Evolutionary conservation across 2,888 invertebrate genomes (phyloP).

Genomic region (Ennomos quercinarius): DNA sequence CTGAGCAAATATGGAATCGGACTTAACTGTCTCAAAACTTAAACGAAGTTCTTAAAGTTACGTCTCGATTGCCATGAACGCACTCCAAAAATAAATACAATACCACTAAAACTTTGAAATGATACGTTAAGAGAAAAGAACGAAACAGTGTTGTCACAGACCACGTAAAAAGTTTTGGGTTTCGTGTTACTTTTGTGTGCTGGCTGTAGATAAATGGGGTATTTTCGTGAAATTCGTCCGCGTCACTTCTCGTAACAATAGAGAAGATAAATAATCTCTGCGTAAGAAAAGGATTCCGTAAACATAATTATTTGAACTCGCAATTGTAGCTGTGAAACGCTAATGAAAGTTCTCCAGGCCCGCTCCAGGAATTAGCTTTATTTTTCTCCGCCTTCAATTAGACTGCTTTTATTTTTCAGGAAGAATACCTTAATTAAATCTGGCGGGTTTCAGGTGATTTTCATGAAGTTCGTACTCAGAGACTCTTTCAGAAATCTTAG

Average conservation of each 20-base stretch:
- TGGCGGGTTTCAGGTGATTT: slow-evolving; percentile 61
- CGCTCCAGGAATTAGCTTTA: slow-evolving; percentile 72
- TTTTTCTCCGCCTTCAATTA: slow-evolving; percentile 73
- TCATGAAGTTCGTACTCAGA: slow-evolving; percentile 31
- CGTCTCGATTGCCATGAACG: slow-evolving; percentile 47
- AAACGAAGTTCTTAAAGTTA: slow-evolving; percentile 56
- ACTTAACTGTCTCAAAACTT: slow-evolving; percentile 57
- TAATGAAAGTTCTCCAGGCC: slow-evolving; percentile 76
- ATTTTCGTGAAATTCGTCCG: slow-evolving; percentile 83
- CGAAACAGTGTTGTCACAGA: slow-evolving; percentile 81
- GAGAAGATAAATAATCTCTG: slow-evolving; percentile 82
- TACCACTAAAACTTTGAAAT: slow-evolving; percentile 68
- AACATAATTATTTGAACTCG: slow-evolving; percentile 84
- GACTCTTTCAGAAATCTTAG: slow-evolving; percentile 34
- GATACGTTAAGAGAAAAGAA: slow-evolving; percentile 79
- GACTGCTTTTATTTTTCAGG: slow-evolving; percentile 68
- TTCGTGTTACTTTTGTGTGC: slow-evolving; percentile 81
- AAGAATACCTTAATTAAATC: slow-evolving; percentile 72
- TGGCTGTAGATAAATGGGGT: slow-evolving; percentile 80
- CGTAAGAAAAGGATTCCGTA: slow-evolving; percentile 84
- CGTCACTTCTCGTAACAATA: slow-evolving; percentile 82
- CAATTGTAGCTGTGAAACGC: slow-evolving; percentile 80
- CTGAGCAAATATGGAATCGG: slow-evolving; percentile 72
- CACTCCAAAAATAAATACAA: slow-evolving; percentile 63
- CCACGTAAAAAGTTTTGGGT: slow-evolving; percentile 84